Evolutionary conservation across 2,797 vertebrate species (phyloP).

Genomic region (Thalassophryne amazonica): DNA sequence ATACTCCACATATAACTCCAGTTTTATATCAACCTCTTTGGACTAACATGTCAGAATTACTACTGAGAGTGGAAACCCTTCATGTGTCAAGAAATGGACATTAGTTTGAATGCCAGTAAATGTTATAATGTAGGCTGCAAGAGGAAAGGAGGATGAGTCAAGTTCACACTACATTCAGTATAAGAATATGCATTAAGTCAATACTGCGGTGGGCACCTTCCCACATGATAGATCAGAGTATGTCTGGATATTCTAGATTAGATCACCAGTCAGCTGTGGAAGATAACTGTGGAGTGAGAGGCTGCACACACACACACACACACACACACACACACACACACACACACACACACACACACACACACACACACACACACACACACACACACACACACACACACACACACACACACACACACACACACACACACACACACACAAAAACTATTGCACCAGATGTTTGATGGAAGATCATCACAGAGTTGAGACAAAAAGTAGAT

Average conservation of each 20-base stretch:
- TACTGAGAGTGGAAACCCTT: slow-evolving; percentile 18
- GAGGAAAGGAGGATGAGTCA: background rate
- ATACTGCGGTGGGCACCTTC: background rate
- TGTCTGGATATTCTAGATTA: background rate
- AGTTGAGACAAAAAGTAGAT: too few species aligned
- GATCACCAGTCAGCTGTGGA: background rate
- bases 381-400: too few species aligned
- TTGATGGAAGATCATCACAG: too few species aligned
- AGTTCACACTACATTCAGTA: background rate
- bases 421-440: too few species aligned
- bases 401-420: too few species aligned
- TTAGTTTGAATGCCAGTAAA: too few species aligned
- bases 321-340: too few species aligned
- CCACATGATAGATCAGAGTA: too few species aligned
- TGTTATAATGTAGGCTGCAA: slow-evolving; percentile 1
- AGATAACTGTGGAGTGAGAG: background rate
- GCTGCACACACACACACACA: too few species aligned
- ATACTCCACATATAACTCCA: slow-evolving; percentile 31
- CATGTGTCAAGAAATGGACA: slow-evolving; percentile 31
- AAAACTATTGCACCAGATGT: too few species aligned
- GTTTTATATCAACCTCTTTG: slow-evolving; percentile 25
- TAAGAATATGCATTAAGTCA: background rate
- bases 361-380: too few species aligned
- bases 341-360: too few species aligned
- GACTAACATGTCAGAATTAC: slow-evolving; percentile 21